Conservation (phyloP, 2,113 vertebrate genomes). For the Megaceryle maxima region DNA sequence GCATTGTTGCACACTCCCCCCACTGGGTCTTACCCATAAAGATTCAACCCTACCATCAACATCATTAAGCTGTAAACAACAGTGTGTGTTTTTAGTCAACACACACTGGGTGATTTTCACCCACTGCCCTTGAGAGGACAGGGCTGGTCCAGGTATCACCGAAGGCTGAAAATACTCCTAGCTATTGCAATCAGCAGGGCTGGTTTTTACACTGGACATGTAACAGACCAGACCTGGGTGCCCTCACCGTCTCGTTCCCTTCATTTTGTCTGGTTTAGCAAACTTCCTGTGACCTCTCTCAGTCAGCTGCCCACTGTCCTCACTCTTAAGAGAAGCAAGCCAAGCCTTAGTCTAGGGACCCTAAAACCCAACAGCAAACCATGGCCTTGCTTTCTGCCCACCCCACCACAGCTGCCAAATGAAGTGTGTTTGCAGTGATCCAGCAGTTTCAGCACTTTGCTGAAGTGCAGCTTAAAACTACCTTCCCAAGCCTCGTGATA, state of each 20-base stretch:
- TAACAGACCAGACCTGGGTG: background rate
- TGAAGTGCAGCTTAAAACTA: background rate
- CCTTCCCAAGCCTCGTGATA: fast-evolving
- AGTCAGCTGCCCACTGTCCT: background rate
- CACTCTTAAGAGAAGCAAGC: fast-evolving
- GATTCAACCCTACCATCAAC: too few relatives aligned
- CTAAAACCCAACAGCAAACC: background rate
- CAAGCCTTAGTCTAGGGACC: background rate
- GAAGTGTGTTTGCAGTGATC: fast-evolving
- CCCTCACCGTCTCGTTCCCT: background rate
- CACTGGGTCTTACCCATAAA: too few relatives aligned
- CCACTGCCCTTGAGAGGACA: background rate
- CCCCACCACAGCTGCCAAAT: fast-evolving
- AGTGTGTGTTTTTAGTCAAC: background rate
- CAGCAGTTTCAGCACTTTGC: background rate
- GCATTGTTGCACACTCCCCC: too few relatives aligned
- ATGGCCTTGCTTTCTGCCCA: background rate
- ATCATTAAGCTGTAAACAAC: too few relatives aligned
- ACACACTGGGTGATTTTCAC: fast-evolving
- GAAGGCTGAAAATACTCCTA: background rate
- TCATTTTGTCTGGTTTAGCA: background rate
- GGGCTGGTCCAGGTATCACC: fast-evolving
- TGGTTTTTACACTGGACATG: background rate
- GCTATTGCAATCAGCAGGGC: fast-evolving
- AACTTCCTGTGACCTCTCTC: background rate